Conservation (phyloP, 2,797 vertebrate genomes). For the Artibeus lituratus region DNA sequence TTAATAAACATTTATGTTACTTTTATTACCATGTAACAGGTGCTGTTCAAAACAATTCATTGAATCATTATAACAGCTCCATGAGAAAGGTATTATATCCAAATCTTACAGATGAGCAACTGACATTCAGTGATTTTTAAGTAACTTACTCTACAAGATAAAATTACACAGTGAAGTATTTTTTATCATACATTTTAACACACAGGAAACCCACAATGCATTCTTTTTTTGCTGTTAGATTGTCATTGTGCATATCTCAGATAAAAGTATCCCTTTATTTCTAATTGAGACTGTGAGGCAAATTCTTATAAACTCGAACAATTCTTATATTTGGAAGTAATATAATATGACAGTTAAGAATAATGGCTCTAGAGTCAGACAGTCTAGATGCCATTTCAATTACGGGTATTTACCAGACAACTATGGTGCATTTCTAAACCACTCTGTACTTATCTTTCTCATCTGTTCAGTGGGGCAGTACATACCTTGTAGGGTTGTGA, state of each 20-base stretch:
- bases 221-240: not conserved
- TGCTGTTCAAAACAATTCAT: not conserved
- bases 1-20: not conserved
- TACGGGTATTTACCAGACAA: not conserved
- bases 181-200: not conserved
- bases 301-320: not conserved
- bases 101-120: not conserved
- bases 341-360: not conserved
- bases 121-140: not conserved
- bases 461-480: not conserved
- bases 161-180: not conserved
- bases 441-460: not conserved
- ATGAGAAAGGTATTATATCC: not conserved
- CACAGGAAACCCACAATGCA: not conserved
- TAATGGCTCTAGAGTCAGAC: not conserved
- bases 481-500: not conserved
- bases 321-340: not conserved
- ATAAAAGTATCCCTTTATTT: not conserved
- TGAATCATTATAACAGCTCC: not conserved
- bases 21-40: not conserved
- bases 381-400: not conserved
- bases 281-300: not conserved
- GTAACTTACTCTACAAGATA: not conserved
- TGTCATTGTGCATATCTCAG: not conserved
- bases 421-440: not conserved